phyloP scores from a whole-genome alignment of 1,140 invertebrate species.

The Eulimnadia texana region DNA sequence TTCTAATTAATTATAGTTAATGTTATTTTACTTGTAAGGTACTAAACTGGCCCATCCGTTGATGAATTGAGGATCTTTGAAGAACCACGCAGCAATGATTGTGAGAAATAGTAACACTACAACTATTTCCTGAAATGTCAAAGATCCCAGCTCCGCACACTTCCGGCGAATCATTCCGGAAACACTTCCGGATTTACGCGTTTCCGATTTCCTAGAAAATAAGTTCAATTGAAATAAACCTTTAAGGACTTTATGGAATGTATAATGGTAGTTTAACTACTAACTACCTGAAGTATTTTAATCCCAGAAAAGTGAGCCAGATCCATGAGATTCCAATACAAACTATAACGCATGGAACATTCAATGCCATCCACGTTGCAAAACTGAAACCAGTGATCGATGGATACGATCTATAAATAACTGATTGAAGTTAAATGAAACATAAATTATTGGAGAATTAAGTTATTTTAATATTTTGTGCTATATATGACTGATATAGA shows the following conservation, averaged over 20 bases:
- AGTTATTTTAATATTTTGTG: too few relatives aligned
- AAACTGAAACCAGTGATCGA: slow-evolving; percentile 27
- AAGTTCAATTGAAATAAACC: not conserved
- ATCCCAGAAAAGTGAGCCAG: slow-evolving; percentile 27
- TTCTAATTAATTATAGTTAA: too few relatives aligned
- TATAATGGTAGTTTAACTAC: not conserved
- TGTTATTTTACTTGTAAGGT: slow-evolving; percentile 1
- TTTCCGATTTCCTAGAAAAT: not conserved
- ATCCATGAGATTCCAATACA: slow-evolving; percentile 55
- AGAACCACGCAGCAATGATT: slow-evolving; percentile 39
- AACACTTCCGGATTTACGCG: slow-evolving; percentile 1
- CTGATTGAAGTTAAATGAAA: too few relatives aligned
- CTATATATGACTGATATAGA: too few relatives aligned
- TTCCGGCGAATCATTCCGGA: not conserved
- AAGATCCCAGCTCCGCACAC: slow-evolving; percentile 11
- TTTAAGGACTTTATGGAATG: not conserved
- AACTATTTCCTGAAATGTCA: slow-evolving; percentile 34
- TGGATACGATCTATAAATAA: slow-evolving; percentile 16
- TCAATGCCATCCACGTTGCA: slow-evolving; percentile 33
- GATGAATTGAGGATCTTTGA: slow-evolving; percentile 35
- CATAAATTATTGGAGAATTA: too few relatives aligned
- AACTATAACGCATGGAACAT: slow-evolving; percentile 45
- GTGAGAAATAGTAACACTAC: slow-evolving; percentile 33
- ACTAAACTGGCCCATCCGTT: slow-evolving; percentile 37
- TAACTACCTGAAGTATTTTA: not conserved